phyloP scores from a whole-genome alignment of 2,888 invertebrate species.

The Acleris holmiana region DNA sequence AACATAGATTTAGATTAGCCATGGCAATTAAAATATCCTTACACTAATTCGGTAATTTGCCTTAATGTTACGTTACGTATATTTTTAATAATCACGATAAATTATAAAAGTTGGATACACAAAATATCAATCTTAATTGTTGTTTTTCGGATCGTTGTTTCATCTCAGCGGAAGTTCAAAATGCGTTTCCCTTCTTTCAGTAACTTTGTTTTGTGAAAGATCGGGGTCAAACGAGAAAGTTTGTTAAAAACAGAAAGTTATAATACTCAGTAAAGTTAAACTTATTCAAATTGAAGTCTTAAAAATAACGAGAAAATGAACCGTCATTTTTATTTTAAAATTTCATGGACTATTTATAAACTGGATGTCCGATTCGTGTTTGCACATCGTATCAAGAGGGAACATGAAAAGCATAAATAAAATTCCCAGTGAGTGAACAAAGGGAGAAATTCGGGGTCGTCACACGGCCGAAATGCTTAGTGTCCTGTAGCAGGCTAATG shows the following conservation, averaged over 20 bases:
- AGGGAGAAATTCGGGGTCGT: constrained; percentile 36
- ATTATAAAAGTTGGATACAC: constrained; percentile 1
- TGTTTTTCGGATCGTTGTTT: background rate
- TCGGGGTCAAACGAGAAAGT: constrained; percentile 9
- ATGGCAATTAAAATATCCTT: too few species aligned
- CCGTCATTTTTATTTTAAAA: background rate
- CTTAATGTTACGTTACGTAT: too few species aligned
- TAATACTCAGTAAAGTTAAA: background rate
- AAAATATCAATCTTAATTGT: background rate
- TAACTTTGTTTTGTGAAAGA: background rate
- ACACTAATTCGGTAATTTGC: too few species aligned
- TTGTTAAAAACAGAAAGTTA: background rate
- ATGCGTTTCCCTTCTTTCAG: background rate
- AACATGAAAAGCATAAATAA: constrained; percentile 35
- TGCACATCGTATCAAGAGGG: constrained; percentile 11
- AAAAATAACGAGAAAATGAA: background rate
- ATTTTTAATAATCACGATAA: too few species aligned
- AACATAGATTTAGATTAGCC: too few species aligned
- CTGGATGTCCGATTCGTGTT: background rate
- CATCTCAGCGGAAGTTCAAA: background rate
- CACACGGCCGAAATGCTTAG: constrained; percentile 49
- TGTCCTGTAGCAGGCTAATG: constrained; percentile 72
- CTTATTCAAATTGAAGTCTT: background rate
- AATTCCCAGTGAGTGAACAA: constrained; percentile 40
- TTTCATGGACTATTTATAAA: background rate